A percentile compares a stretch with the other conserved stretches of the same genome.
Evolutionary conservation across 2,888 invertebrate species (phyloP).

Genomic region (Beris morrisii): DNA sequence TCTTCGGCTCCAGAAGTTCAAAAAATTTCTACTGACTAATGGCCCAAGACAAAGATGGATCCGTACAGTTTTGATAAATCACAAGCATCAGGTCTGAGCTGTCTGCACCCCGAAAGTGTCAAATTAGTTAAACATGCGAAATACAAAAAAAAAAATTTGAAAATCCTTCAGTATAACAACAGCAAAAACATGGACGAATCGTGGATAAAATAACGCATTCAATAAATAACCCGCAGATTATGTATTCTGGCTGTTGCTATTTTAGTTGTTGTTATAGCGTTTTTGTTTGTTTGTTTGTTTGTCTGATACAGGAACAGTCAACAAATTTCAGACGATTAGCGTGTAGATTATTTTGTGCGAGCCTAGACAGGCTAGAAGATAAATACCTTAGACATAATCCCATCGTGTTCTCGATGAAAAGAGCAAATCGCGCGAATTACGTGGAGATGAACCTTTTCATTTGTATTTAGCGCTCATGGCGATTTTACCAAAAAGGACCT

Average conservation of each 20-base stretch:
- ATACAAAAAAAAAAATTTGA: slow-evolving; percentile 20
- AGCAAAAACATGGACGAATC: slow-evolving; percentile 8
- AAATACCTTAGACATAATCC: too few relatives aligned
- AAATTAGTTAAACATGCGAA: slow-evolving; percentile 35
- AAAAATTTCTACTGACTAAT: slow-evolving; percentile 26
- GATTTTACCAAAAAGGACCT: too few relatives aligned
- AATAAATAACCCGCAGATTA: slow-evolving; percentile 28
- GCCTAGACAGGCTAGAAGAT: too few relatives aligned
- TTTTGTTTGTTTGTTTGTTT: neutral
- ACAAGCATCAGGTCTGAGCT: slow-evolving; percentile 30
- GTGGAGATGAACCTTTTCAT: too few relatives aligned
- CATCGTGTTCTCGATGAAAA: too few relatives aligned
- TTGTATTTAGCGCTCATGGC: too few relatives aligned
- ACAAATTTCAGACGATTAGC: too few relatives aligned
- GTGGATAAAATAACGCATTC: slow-evolving; percentile 26
- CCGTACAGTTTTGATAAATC: slow-evolving; percentile 26
- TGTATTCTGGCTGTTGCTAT: slow-evolving; percentile 9
- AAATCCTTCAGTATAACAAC: slow-evolving; percentile 4
- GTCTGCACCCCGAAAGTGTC: slow-evolving; percentile 34
- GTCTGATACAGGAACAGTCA: too few relatives aligned
- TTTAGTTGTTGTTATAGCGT: neutral
- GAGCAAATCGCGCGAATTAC: too few relatives aligned
- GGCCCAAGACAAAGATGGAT: slow-evolving; percentile 24
- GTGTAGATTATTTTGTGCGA: too few relatives aligned
- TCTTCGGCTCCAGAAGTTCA: slow-evolving; percentile 7